Base-by-base conservation (phyloP, 2,888 invertebrate species). In the Apodemia hepburni region DNA sequence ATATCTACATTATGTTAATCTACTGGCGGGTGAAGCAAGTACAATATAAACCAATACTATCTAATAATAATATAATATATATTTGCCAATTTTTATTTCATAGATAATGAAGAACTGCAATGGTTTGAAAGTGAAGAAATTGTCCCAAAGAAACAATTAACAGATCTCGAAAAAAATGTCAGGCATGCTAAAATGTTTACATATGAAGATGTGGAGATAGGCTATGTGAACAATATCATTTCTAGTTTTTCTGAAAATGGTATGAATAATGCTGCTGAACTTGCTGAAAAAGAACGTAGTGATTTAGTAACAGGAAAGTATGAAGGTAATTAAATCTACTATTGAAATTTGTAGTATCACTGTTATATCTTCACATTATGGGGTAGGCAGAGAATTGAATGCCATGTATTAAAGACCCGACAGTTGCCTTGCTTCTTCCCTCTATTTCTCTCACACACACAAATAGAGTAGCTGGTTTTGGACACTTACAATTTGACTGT, bases 221-320 rank as follows among this genome's bases (percentile, higher is more conserved):
- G 92, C 33, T 89, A 93, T 78, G 79, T 93, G 18, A 42, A 69
- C 61, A 61, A 67, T 29, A 60, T 64, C 17, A 61, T 65, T 60
- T 84, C 74, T 62, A 77, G 78, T 63, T 74, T 80, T 60, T 67
- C 65, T 54, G 70, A 72, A 58, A 77, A 85, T 58, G 78, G 79
- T 66, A 79, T 76, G 64, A 71, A 79, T 60, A 87, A 82, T 71
- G 87, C 92, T 5, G 70, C 92, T 29, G 84, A 91, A 74, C 63
- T 80, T 49, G 93, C 94, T 27, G 95, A 95, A 72, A 85, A 92
- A 59, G 91, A 90, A 67, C 94, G 96, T 74, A 95, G 96, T 11
- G 97, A 97, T 86, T 87, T 97, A 61, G 80, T 96, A 62, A 91
- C 95, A 51, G 95, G 95, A 9, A 92, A 94, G 74, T 97, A 97